These are phyloP conservation scores for Holothuria glaberrima DNA, from an alignment of 35 echinoderm and acorn worm genomes.

Conservation along the genomic window DNA sequence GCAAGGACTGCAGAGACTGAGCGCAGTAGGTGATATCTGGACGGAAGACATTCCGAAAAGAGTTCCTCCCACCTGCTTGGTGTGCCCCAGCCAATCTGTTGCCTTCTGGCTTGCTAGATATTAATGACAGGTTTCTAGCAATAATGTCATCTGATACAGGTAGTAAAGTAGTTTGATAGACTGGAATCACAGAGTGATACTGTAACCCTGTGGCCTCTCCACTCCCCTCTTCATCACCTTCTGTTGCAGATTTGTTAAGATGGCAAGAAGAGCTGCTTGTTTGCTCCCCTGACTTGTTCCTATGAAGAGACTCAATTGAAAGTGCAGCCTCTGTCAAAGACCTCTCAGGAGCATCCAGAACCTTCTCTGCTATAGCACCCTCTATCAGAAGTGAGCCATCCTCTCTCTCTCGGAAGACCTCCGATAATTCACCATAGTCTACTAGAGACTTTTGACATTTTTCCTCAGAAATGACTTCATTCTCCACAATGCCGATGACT, in stretches of 20 bases:
- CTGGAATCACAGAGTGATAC: constrained; percentile 60
- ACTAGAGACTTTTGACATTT: background rate
- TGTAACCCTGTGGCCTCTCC: constrained; percentile 36
- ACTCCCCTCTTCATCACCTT: constrained; percentile 15
- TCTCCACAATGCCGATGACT: constrained; percentile 82
- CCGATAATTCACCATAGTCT: constrained; percentile 31
- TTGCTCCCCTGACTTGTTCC: background rate
- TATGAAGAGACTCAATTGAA: constrained; percentile 56
- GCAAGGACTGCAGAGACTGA: constrained; percentile 75
- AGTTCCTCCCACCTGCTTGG: constrained; percentile 66
- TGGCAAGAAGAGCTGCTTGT: constrained; percentile 14
- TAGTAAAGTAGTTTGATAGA: constrained; percentile 68
- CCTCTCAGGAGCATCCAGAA: background rate
- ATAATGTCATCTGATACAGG: constrained; percentile 68
- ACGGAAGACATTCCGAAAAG: constrained; percentile 91
- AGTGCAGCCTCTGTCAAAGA: constrained; percentile 76
- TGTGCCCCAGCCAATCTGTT: constrained; percentile 38
- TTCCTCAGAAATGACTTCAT: constrained; percentile 64
- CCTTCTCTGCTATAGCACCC: constrained; percentile 46
- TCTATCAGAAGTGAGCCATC: constrained; percentile 61
- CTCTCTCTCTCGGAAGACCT: constrained; percentile 51
- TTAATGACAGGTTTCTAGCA: constrained; percentile 59
- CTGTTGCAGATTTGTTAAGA: constrained; percentile 29
- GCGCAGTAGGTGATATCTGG: constrained; percentile 86
- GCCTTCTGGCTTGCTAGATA: constrained; percentile 65